A percentile compares a stretch with the other conserved stretches of the same genome.
phyloP scores from a whole-genome alignment of 2,888 invertebrate species.

The Synanthedon formicaeformis region DNA sequence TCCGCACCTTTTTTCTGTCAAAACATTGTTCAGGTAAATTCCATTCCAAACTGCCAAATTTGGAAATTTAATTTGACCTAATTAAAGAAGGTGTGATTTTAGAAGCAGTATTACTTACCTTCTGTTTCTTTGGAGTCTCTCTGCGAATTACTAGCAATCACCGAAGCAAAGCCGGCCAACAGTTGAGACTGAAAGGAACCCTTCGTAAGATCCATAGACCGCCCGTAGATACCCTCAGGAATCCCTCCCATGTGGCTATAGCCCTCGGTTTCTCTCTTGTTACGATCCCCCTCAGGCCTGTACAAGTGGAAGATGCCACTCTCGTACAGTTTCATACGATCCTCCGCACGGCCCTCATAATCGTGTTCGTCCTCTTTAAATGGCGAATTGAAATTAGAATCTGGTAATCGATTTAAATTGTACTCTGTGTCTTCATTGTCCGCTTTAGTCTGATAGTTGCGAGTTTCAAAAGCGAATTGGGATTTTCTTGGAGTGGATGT shows the following conservation, averaged over 20 bases:
- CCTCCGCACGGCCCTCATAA: constrained; percentile 35
- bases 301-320: constrained; percentile 54
- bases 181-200: constrained; percentile 55
- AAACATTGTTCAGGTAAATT: too few relatives aligned
- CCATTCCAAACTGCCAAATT: too few relatives aligned
- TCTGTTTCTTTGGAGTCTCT: constrained; percentile 45
- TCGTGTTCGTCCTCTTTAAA: constrained; percentile 55
- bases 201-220: constrained; percentile 57
- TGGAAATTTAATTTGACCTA: too few relatives aligned
- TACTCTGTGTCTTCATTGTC: constrained; percentile 30
- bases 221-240: constrained; percentile 48
- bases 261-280: constrained; percentile 35
- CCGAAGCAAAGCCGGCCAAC: constrained; percentile 55
- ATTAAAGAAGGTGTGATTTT: too few relatives aligned
- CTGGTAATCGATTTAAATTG: constrained; percentile 31
- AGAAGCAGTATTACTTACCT: constrained; percentile 20
- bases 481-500: constrained; percentile 39
- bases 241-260: constrained; percentile 37
- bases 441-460: constrained; percentile 19
- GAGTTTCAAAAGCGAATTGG: constrained; percentile 18
- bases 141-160: constrained; percentile 51
- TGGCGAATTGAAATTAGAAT: constrained; percentile 43
- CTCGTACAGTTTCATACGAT: constrained; percentile 50
- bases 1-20: too few relatives aligned
- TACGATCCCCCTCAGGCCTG: constrained; percentile 37